These are phyloP conservation scores for Coptotermes formosanus DNA, from an alignment of 1,140 invertebrate genomes.

Conservation along the genomic window DNA sequence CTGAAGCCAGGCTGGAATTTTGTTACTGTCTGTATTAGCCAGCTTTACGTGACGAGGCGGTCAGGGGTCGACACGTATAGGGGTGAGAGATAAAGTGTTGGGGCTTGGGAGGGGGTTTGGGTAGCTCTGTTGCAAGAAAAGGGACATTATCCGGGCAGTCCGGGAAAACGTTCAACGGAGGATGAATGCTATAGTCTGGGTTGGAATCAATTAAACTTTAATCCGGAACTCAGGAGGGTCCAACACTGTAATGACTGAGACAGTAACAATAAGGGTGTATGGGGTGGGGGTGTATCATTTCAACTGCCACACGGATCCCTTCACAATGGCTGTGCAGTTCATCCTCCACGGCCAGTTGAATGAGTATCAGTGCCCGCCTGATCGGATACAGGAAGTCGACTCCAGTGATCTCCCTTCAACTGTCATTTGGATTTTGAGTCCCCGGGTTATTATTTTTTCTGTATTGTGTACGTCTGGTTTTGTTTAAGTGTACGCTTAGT, in stretches of 20 bases:
- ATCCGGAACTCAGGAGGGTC: conserved; percentile 31
- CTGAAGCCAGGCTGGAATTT: background rate
- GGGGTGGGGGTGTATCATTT: background rate
- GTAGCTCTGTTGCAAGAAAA: background rate
- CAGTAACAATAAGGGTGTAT: background rate
- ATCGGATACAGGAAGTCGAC: background rate
- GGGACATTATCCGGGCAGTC: background rate
- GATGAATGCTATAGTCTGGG: background rate
- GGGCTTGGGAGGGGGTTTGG: background rate
- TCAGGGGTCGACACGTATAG: background rate
- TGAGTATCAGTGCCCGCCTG: background rate
- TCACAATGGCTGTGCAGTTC: background rate
- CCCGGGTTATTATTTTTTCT: conserved; percentile 15
- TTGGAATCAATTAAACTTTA: conserved; percentile 30
- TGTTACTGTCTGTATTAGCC: background rate
- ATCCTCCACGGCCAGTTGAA: conserved; percentile 16
- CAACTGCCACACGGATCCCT: too few relatives aligned
- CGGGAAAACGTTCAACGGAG: background rate
- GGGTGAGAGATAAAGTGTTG: background rate
- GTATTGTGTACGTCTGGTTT: background rate
- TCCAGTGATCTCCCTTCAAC: background rate
- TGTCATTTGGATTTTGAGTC: conserved; percentile 16
- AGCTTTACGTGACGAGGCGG: background rate
- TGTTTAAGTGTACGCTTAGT: background rate
- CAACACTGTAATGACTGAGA: conserved; percentile 10